Conservation (phyloP, 2,888 invertebrate genomes). For the Hymenopus coronatus region DNA sequence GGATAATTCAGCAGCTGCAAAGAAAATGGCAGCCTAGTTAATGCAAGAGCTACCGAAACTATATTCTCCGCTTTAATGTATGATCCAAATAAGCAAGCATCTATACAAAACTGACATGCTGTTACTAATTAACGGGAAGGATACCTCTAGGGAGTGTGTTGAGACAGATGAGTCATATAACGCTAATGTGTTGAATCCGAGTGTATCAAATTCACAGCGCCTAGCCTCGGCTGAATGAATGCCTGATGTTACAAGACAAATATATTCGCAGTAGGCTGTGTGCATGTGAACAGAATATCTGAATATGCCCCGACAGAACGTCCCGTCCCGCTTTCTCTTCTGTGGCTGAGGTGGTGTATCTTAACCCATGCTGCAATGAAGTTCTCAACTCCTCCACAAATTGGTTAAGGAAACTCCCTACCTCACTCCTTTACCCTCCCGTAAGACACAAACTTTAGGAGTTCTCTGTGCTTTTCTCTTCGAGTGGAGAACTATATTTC, state of each 20-base stretch:
- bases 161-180: background rate
- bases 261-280: background rate
- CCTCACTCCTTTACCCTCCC: background rate
- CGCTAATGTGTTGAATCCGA: background rate
- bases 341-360: background rate
- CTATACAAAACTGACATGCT: background rate
- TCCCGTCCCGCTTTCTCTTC: background rate
- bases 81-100: background rate
- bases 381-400: background rate
- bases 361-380: background rate
- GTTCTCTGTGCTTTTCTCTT: background rate
- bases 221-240: background rate
- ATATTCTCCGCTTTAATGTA: background rate
- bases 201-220: background rate
- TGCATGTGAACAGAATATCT: background rate
- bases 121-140: background rate
- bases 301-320: background rate
- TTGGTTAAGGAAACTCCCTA: background rate
- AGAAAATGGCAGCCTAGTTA: no score
- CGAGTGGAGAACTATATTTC: background rate
- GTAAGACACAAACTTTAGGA: background rate
- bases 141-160: background rate
- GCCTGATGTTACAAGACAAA: background rate
- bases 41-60: no score
- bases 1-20: no score